These are phyloP conservation scores for Threskiornis aethiopicus DNA, from an alignment of 2,797 vertebrate species.

Conservation along the genomic window DNA sequence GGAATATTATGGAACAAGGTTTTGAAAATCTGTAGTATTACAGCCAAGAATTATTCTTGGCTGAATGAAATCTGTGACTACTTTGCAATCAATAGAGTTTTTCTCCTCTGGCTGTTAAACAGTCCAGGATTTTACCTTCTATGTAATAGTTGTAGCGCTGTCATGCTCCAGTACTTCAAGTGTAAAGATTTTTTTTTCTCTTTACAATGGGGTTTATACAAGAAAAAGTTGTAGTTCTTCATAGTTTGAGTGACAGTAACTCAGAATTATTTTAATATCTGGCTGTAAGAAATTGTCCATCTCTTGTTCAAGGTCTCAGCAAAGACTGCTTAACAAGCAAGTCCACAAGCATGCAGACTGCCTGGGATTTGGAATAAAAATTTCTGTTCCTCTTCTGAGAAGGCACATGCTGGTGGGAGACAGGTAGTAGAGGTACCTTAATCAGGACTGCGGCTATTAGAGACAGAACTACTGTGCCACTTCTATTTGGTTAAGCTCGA, in stretches of 20 bases:
- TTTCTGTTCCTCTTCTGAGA: neutral
- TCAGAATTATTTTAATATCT: neutral
- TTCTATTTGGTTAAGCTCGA: neutral
- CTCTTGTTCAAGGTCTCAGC: neutral
- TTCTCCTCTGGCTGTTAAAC: neutral
- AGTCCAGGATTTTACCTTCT: neutral
- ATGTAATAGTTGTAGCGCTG: neutral
- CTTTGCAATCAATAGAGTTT: neutral
- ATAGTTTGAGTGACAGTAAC: neutral
- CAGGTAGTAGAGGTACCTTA: neutral
- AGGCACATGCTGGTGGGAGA: neutral
- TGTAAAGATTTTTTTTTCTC: neutral
- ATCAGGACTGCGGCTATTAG: neutral
- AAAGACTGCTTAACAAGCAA: slow-evolving; percentile 3
- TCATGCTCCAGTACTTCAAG: neutral
- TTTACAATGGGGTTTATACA: neutral
- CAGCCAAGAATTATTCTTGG: neutral
- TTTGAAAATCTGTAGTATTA: neutral
- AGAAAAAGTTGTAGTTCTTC: neutral
- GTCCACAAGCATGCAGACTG: neutral
- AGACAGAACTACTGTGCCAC: neutral
- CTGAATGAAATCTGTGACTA: neutral
- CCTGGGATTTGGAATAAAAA: neutral
- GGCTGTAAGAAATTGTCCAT: neutral
- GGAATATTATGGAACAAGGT: neutral